Percentiles rank a stretch among this genome's conserved stretches.
Evolutionary conservation across 1,140 invertebrate species (phyloP).

Genomic region (Potamilus streckersoni): DNA sequence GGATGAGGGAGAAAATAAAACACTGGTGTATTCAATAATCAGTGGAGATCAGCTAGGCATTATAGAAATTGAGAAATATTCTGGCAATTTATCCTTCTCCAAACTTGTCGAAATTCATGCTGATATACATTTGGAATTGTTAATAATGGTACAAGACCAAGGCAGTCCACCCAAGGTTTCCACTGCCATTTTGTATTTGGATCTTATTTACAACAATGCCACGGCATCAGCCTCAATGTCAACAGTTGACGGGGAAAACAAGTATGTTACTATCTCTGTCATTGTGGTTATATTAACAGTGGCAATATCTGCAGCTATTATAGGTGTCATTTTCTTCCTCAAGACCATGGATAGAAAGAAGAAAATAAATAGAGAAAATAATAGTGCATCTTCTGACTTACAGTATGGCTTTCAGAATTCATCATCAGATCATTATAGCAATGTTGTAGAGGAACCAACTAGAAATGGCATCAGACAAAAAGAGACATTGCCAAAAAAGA

Average conservation of each 20-base stretch:
- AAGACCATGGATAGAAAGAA: conserved; percentile 16
- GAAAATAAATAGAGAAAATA: conserved; percentile 1
- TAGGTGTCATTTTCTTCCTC: conserved; percentile 27
- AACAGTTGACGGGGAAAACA: not conserved
- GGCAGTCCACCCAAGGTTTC: conserved; percentile 8
- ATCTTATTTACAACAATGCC: conserved; percentile 16
- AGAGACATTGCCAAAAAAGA: conserved; percentile 38
- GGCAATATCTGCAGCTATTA: conserved; percentile 19
- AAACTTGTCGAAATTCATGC: conserved; percentile 10
- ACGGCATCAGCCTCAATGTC: conserved; percentile 17
- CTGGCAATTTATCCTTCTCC: conserved; percentile 14
- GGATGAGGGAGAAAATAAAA: conserved; percentile 73
- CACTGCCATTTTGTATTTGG: conserved; percentile 3
- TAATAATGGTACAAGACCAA: conserved; percentile 23
- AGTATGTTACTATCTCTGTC: conserved; percentile 28
- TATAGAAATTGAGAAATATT: conserved; percentile 61
- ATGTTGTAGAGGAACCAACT: conserved; percentile 15
- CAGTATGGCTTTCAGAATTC: conserved; percentile 19
- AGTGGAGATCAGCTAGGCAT: conserved; percentile 77
- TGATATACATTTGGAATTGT: conserved; percentile 14
- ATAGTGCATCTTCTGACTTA: conserved; percentile 5
- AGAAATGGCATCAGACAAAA: conserved; percentile 12
- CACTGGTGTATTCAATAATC: conserved; percentile 77
- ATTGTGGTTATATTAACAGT: conserved; percentile 25
- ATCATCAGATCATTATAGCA: conserved; percentile 15